Conservation (phyloP, 2,888 invertebrate genomes). For the Zygogramma bicolorata region DNA sequence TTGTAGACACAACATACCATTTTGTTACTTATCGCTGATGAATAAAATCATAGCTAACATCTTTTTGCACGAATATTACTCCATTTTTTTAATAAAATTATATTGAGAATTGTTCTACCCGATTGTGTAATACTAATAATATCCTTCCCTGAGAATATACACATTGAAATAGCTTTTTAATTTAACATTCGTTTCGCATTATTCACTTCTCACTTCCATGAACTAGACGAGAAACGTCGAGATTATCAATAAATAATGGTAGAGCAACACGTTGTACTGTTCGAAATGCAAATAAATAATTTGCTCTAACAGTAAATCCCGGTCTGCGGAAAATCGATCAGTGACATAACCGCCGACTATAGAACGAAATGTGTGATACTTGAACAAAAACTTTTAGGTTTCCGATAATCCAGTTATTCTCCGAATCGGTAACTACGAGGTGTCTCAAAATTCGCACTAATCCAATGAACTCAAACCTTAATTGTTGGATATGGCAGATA, state of each 20-base stretch:
- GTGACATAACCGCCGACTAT: background rate
- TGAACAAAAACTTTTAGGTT: background rate
- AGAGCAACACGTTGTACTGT: background rate
- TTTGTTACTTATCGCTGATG: no score
- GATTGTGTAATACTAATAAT: no score
- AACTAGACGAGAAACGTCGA: background rate
- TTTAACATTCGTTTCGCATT: background rate
- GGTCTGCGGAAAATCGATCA: constrained; percentile 1
- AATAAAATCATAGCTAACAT: no score
- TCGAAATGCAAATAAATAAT: constrained; percentile 2
- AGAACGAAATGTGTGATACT: background rate
- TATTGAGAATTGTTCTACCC: no score
- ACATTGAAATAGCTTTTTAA: no score
- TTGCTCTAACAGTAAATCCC: background rate
- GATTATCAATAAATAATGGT: background rate
- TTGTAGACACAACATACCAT: no score
- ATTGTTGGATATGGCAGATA: no score
- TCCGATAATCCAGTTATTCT: background rate
- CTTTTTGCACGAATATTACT: no score
- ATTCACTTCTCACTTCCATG: background rate
- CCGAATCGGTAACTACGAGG: background rate
- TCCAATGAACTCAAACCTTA: no score
- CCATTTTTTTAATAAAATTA: no score
- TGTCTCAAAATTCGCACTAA: no score
- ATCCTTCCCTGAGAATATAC: no score